Percentiles rank a stretch among this genome's conserved stretches.
These are phyloP conservation scores for Synanthedon andrenaeformis DNA, from an alignment of 2,888 invertebrate genomes.

Conservation along the genomic window DNA sequence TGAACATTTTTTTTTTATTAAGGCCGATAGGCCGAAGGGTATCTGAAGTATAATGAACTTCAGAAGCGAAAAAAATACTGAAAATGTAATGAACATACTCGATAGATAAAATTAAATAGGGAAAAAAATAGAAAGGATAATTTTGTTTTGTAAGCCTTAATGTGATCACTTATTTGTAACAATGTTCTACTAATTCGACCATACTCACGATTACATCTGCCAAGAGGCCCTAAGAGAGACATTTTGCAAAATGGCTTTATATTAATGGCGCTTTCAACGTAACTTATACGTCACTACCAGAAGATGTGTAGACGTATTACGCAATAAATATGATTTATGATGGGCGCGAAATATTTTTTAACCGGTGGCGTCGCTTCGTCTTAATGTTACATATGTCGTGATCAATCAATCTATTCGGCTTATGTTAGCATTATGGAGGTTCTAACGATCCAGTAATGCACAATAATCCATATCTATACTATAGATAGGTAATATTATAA, in stretches of 20 bases:
- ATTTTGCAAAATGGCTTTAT: slow-evolving; percentile 22
- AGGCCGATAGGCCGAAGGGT: no score
- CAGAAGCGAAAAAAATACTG: no score
- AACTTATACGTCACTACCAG: slow-evolving; percentile 12
- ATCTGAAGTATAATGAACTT: no score
- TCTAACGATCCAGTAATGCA: no score
- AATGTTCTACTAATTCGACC: slow-evolving; percentile 3
- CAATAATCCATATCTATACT: no score
- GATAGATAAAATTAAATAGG: no score
- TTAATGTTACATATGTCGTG: neutral
- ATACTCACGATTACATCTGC: slow-evolving; percentile 4
- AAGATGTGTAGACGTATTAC: slow-evolving; percentile 5
- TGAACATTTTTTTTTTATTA: no score
- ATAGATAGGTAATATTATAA: no score
- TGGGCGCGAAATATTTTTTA: slow-evolving; percentile 1
- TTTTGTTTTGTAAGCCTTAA: no score
- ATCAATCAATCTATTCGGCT: neutral
- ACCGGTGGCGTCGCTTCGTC: neutral
- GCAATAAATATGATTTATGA: slow-evolving; percentile 6
- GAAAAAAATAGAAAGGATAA: no score
- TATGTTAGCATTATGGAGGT: neutral
- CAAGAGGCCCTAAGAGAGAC: slow-evolving; percentile 5
- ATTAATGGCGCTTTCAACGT: slow-evolving; percentile 25
- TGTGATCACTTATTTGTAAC: neutral
- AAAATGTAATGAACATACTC: no score